Evolutionary conservation across 2,113 vertebrate genomes (phyloP).

Genomic region (Pluvialis apricaria): DNA sequence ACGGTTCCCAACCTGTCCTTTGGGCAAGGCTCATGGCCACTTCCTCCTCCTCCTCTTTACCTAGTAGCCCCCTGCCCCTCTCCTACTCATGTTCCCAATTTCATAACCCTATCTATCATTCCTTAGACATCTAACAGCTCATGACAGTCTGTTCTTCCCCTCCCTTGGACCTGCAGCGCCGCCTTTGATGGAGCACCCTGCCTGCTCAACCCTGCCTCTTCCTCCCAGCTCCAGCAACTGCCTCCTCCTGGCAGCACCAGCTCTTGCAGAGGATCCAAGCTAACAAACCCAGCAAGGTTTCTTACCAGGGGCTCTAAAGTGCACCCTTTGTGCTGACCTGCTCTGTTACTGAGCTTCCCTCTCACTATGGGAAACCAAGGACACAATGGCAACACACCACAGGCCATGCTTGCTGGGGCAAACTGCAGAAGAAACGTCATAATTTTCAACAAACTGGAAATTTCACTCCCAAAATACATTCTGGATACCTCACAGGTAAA

Average conservation of each 20-base stretch:
- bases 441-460: background rate
- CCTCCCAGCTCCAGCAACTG: background rate
- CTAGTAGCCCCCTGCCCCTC: background rate
- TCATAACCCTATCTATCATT: background rate
- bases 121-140: background rate
- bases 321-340: background rate
- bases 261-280: background rate
- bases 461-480: background rate
- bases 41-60: slow-evolving; percentile 33
- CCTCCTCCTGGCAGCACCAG: background rate
- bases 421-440: background rate
- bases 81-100: background rate
- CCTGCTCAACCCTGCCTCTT: background rate
- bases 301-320: background rate
- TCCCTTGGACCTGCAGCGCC: fast-evolving
- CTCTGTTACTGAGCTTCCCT: background rate
- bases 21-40: background rate
- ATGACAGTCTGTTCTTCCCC: background rate
- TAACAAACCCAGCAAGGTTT: background rate
- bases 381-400: background rate
- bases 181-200: background rate
- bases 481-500: background rate
- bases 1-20: background rate
- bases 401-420: background rate
- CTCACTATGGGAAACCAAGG: background rate